These are phyloP conservation scores for Geococcyx californianus DNA, from an alignment of 2,113 vertebrate genomes.

Conservation along the genomic window DNA sequence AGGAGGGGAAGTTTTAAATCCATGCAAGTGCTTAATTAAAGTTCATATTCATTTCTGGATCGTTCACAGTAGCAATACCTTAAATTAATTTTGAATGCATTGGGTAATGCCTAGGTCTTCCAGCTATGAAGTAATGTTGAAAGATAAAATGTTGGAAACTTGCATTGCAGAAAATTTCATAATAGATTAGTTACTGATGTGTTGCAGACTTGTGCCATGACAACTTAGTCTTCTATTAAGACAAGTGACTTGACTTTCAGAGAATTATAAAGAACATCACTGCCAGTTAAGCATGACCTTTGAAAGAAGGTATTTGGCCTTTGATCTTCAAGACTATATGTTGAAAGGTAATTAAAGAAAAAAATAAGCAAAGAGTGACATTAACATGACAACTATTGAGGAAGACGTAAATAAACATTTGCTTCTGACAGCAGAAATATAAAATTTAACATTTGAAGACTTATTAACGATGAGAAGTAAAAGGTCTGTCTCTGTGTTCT, in stretches of 20 bases:
- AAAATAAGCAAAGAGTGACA: neutral
- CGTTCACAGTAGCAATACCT: neutral
- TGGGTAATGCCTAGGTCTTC: neutral
- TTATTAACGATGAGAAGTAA: conserved; percentile 10
- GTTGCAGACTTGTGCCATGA: neutral
- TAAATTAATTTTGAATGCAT: neutral
- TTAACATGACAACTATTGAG: conserved; percentile 18
- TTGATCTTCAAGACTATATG: conserved; percentile 21
- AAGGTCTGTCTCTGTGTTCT: neutral
- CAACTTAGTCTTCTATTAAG: conserved; percentile 1
- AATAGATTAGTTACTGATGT: neutral
- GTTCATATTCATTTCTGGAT: neutral
- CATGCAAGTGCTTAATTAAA: neutral
- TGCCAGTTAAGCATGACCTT: conserved; percentile 52
- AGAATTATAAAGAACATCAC: conserved; percentile 23
- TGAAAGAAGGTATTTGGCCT: conserved; percentile 37
- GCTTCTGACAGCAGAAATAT: neutral
- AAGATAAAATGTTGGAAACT: neutral
- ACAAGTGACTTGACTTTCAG: conserved; percentile 13
- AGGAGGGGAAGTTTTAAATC: neutral
- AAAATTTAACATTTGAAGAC: conserved; percentile 37
- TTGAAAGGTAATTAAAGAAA: conserved; percentile 52
- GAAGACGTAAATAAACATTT: conserved; percentile 34
- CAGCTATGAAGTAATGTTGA: neutral
- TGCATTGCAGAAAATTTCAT: neutral